Evolutionary conservation across 30 jellyfish, hydroid and myxozoan genomes (phyloP), one percentile per base, ranked within the genome.

Genomic region (Morbakka virulenta): DNA sequence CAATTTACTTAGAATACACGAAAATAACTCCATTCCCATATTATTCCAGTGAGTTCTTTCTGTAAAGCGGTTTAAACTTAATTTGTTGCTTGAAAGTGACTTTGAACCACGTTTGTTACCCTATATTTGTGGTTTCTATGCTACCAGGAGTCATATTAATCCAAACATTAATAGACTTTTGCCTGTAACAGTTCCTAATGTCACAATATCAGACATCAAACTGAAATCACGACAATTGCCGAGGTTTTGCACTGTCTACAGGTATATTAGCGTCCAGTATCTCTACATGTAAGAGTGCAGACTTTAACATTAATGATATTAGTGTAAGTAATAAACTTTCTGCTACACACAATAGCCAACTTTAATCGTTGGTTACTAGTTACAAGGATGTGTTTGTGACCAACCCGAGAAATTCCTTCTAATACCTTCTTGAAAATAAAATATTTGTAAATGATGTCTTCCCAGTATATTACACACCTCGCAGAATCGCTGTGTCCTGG

Each of bases 161-260:
- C 89, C 89, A n/a, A 78, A 78, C 64, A 78, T 78, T 23, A 76
- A 64, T 31, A 81, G 89, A 4, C 14, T 66, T 0, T 78, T 78
- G 33, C 65, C 20, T 1, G 31, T 78, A 4, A 14, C 82, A 2
- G 89, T 50, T 2, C 75, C 66, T 1, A 64, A 78, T 51, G 89
- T 78, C 23, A 34, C 82, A 0, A 2, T 72, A 28, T 78, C 82
- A 62, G 82, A 77, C 71, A 65, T 64, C 31, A 14, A 2, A 23
- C 21, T 63, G 14, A 67, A 78, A 35, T 78, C 82, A 9, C 13
- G 89, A 51, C 49, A 25, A 25, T n/a, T 28, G 72, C 64, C 66
- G 89, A 73, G 81, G 89, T 31, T 36, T 35, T 64, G 48, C 66
- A 1, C 72, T 63, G 17, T 66, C 82, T n/a, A 9, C 67, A 27